phyloP scores from a whole-genome alignment of 2,888 invertebrate species.

The Drosophila maculinotata region DNA sequence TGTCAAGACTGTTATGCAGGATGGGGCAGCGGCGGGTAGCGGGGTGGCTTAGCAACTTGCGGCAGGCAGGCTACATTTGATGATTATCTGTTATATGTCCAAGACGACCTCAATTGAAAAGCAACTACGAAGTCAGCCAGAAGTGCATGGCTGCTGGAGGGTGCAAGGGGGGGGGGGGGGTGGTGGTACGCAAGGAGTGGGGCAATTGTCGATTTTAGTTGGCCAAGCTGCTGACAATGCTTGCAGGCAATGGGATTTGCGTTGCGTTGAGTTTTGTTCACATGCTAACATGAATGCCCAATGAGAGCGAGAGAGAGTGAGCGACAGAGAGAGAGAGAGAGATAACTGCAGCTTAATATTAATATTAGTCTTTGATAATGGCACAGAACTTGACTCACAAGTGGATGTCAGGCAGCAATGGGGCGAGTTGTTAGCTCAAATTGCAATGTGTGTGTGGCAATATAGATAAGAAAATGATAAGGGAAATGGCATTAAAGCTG shows the following conservation, averaged over 20 bases:
- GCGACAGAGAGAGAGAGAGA: background rate
- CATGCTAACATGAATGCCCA: constrained; percentile 20
- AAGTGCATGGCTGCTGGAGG: constrained; percentile 4
- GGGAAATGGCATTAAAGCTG: constrained; percentile 14
- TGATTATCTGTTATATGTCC: constrained; percentile 46
- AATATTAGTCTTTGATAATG: constrained; percentile 40
- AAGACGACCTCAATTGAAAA: constrained; percentile 40
- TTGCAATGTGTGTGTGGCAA: background rate
- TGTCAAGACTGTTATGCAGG: constrained; percentile 25
- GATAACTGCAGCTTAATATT: constrained; percentile 22
- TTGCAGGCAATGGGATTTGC: constrained; percentile 40
- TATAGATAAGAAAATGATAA: constrained; percentile 14
- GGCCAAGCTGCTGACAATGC: constrained; percentile 34
- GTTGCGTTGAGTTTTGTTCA: constrained; percentile 23
- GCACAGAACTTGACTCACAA: constrained; percentile 20
- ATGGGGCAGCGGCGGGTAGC: too few relatives aligned
- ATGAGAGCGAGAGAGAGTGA: too few relatives aligned
- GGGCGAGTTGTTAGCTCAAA: constrained; percentile 12
- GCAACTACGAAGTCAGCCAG: constrained; percentile 23
- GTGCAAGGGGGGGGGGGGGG: background rate
- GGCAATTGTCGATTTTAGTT: constrained; percentile 6
- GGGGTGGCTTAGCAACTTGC: constrained; percentile 15
- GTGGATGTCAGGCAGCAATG: constrained; percentile 16
- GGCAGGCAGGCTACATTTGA: constrained; percentile 21
- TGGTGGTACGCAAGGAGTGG: background rate